These are phyloP conservation scores for Nibea coibor DNA, from an alignment of 2,113 vertebrate species.

Conservation along the genomic window DNA sequence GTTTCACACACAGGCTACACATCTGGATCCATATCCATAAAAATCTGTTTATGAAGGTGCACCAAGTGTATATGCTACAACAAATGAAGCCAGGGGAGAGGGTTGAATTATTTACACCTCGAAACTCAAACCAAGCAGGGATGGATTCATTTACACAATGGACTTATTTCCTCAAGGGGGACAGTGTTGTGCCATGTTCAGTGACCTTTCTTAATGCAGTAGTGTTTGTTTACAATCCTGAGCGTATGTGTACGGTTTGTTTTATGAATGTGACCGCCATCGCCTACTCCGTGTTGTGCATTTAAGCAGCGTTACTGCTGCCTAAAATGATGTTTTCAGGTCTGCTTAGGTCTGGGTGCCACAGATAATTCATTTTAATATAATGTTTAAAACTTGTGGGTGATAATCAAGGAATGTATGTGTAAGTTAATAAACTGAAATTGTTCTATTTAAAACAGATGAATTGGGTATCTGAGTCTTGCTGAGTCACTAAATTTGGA, in stretches of 20 bases:
- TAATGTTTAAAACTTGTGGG: not conserved
- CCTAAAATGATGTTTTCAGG: constrained; percentile 3
- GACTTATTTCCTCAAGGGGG: constrained; percentile 23
- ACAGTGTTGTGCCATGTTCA: constrained; percentile 47
- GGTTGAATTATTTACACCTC: constrained; percentile 69
- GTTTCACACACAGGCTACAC: not conserved
- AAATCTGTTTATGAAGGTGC: not conserved
- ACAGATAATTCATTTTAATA: constrained; percentile 10
- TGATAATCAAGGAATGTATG: not conserved
- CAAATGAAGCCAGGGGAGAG: constrained; percentile 12
- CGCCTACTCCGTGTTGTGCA: not conserved
- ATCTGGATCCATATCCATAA: not conserved
- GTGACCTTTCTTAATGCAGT: constrained; percentile 29
- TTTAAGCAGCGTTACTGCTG: not conserved
- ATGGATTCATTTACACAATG: constrained; percentile 43
- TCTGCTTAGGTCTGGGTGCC: constrained; percentile 19
- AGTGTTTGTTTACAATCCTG: constrained; percentile 20
- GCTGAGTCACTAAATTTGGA: constrained; percentile 47
- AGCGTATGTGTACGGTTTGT: constrained; percentile 26
- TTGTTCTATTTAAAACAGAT: constrained; percentile 30
- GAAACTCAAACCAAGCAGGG: constrained; percentile 49
- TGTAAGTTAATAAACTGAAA: constrained; percentile 46
- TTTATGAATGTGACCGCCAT: constrained; percentile 3
- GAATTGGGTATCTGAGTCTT: not conserved
- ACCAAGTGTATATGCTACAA: not conserved